Evolutionary conservation across 2,888 invertebrate genomes (phyloP), one percentile per base, ranked within the genome.

Genomic region (Microctonus brassicae): DNA sequence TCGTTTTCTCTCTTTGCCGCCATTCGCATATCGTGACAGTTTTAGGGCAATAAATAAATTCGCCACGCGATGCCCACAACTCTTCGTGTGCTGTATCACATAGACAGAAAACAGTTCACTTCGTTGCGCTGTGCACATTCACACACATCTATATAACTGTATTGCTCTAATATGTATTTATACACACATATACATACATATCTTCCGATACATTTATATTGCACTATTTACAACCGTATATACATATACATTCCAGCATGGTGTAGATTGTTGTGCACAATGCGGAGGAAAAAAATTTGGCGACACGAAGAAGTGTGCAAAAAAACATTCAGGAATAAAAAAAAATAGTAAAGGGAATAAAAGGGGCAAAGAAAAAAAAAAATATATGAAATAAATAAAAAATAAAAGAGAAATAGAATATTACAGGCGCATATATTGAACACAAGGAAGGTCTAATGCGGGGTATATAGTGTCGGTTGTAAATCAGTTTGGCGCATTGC

Each of bases 401-500:
- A 58, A 29, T 17, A 33, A 58, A 61, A 34, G 24, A 55, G 17
- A 42, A n/a, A 42, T 13, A 39, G 17, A 63, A 57, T 55, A 64
- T 69, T 69, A 69, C 69, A 63, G 33, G 62, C 52, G 42, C 57
- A n/a, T n/a, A n/a, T n/a, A 63, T 69, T 66, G 60, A 65, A 53
- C 60, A 55, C 26, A 20, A 52, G 58, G 42, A 62, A 42, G 64
- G 62, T 39, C 34, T n/a, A 70, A 72, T 66, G 75, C 69, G 29
- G 36, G n/a, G n/a, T n/a, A n/a, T n/a, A n/a, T 65, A 53, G 39
- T 69, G 29, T 62, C 74, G 79, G 80, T 77, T 81, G 82, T 86
- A 86, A 86, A 86, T 86, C 85, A 86, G 81, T 84, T 83, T 79
- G 78, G 75, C 82, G 83, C 83, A 86, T 85, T 82, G 82, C 17